A percentile compares a stretch with the other conserved stretches of the same genome.
Evolutionary conservation across 1,140 invertebrate genomes (phyloP).

Genomic region (Latrodectus geometricus): DNA sequence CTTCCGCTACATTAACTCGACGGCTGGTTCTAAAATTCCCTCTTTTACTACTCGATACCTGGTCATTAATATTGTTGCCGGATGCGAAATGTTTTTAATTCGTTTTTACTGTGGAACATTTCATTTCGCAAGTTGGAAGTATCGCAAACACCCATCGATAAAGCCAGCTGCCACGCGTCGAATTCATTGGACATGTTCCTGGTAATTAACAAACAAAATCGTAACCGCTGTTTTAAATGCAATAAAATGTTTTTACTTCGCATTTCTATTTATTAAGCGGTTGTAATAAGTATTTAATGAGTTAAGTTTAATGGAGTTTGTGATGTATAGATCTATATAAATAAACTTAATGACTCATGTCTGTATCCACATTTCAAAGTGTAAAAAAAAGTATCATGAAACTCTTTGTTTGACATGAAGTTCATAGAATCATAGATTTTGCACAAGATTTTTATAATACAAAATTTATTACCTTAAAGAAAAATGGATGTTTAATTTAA

Average conservation of each 20-base stretch:
- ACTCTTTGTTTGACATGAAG: too few relatives aligned
- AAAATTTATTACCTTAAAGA: too few relatives aligned
- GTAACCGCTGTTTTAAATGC: slow-evolving; percentile 44
- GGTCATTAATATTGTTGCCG: slow-evolving; percentile 36
- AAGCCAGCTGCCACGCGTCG: not conserved
- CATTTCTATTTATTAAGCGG: slow-evolving; percentile 8
- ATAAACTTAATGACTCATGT: too few relatives aligned
- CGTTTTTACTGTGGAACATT: slow-evolving; percentile 40
- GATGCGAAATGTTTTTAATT: slow-evolving; percentile 14
- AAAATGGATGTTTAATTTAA: too few relatives aligned
- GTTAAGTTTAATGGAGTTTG: slow-evolving; percentile 52
- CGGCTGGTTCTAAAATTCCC: not conserved
- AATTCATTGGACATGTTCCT: slow-evolving; percentile 1
- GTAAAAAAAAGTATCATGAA: too few relatives aligned
- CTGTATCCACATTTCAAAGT: too few relatives aligned
- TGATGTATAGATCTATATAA: too few relatives aligned
- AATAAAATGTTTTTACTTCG: slow-evolving; percentile 38
- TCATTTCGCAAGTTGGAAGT: not conserved
- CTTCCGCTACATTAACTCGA: slow-evolving; percentile 43
- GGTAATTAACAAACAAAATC: slow-evolving; percentile 36
- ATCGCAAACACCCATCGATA: not conserved
- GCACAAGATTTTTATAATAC: too few relatives aligned
- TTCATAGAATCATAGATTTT: too few relatives aligned
- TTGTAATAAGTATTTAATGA: slow-evolving; percentile 31
- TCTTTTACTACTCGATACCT: slow-evolving; percentile 5